These are phyloP conservation scores for Stigmatopora argus DNA, from an alignment of 2,113 vertebrate genomes.

Conservation along the genomic window DNA sequence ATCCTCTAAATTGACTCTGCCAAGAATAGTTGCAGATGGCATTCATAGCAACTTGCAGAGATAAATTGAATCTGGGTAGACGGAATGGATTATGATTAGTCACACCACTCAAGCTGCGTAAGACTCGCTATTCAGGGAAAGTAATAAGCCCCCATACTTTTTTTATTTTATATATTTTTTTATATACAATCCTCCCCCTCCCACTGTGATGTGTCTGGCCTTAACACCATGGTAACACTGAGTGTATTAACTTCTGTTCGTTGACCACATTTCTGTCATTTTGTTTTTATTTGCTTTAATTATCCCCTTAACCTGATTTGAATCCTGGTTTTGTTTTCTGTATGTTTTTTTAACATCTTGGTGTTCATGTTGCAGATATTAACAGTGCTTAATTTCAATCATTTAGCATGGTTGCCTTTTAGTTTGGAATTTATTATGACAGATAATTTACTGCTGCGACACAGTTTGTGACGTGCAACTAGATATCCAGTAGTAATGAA, in stretches of 20 bases:
- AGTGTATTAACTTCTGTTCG: conserved; percentile 56
- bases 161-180: not conserved
- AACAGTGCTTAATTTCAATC: conserved; percentile 18
- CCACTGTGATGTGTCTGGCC: conserved; percentile 33
- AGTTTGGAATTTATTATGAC: conserved; percentile 11
- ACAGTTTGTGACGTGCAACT: conserved; percentile 14
- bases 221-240: conserved; percentile 34
- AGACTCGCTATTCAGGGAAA: conserved; percentile 33
- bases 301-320: conserved; percentile 15
- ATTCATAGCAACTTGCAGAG: conserved; percentile 27
- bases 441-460: conserved; percentile 11
- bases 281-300: conserved; percentile 16
- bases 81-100: conserved; percentile 38
- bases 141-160: conserved; percentile 48
- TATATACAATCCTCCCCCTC: conserved; percentile 5
- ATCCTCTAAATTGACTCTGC: conserved; percentile 6
- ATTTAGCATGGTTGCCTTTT: conserved; percentile 12
- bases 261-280: conserved; percentile 43
- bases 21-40: not conserved
- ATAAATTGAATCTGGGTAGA: conserved; percentile 16
- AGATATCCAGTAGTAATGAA: not conserved
- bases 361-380: conserved; percentile 23
- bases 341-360: conserved; percentile 37
- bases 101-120: conserved; percentile 28
- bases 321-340: conserved; percentile 7